A percentile compares a stretch with the other conserved stretches of the same genome.
phyloP scores from a whole-genome alignment of 2,888 invertebrate genomes.

The Lepeophtheirus nordmannii region DNA sequence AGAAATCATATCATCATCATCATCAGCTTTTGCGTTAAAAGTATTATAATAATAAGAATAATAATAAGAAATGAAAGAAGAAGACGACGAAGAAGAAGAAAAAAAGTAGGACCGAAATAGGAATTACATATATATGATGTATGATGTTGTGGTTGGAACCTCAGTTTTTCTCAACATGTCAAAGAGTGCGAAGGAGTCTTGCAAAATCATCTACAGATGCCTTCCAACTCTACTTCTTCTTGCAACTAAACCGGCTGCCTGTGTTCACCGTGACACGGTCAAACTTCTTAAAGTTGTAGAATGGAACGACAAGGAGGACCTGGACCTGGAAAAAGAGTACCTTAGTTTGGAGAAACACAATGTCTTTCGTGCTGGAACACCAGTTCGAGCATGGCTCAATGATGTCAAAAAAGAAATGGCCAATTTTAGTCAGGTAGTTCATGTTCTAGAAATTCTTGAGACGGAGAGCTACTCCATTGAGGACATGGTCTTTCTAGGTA shows the following conservation, averaged over 20 bases:
- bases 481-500: background rate
- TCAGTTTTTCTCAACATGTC: conserved; percentile 3
- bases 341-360: background rate
- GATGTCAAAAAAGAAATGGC: background rate
- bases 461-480: conserved; percentile 1
- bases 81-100: background rate
- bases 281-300: background rate
- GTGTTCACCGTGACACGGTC: conserved; percentile 5
- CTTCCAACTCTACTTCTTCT: background rate
- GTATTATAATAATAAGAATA: background rate
- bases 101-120: no score
- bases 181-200: background rate
- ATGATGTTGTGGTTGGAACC: background rate
- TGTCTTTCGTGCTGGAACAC: background rate
- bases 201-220: background rate
- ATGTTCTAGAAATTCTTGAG: background rate
- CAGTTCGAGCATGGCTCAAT: background rate
- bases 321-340: background rate
- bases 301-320: background rate
- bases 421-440: background rate
- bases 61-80: background rate
- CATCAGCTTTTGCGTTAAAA: background rate
- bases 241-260: background rate
- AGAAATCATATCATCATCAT: background rate
- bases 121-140: no score